Evolutionary conservation across 2,888 invertebrate species (phyloP).

Genomic region (Sarcophaga rosellei): DNA sequence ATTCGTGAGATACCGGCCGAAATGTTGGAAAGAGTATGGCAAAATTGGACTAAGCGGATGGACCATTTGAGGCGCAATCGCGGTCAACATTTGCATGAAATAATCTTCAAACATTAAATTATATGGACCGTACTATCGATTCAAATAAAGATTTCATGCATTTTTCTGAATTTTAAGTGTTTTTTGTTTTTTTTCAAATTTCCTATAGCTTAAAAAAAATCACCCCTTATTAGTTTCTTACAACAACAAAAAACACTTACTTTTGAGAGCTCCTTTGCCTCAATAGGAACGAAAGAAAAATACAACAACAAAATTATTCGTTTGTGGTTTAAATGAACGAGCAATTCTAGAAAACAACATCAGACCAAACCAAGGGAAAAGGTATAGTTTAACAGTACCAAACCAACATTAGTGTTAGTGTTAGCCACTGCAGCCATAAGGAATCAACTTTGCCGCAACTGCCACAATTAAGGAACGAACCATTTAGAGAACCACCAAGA

Average conservation of each 20-base stretch:
- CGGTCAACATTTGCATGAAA: no score
- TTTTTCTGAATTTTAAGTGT: no score
- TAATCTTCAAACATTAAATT: no score
- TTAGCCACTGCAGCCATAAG: conserved; percentile 41
- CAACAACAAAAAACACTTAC: neutral
- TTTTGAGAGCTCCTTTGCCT: neutral
- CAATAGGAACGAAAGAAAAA: conserved; percentile 20
- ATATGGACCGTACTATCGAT: no score
- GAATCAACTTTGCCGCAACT: conserved; percentile 56
- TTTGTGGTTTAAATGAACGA: conserved; percentile 61
- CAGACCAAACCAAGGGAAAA: neutral
- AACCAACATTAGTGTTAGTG: conserved; percentile 1
- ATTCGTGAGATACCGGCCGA: no score
- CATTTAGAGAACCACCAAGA: conserved; percentile 65
- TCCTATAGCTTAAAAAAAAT: no score
- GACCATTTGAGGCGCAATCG: no score
- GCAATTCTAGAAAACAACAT: neutral
- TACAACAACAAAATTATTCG: conserved; percentile 12
- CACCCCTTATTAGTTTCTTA: no score
- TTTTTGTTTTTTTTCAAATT: no score
- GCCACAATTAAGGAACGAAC: conserved; percentile 65
- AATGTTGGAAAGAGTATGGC: no score
- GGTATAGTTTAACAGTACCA: neutral
- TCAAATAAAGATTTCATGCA: no score
- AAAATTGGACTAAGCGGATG: no score